Evolutionary conservation across 2,888 invertebrate species (phyloP), one percentile per base, ranked within the genome.

Genomic region (Xiphydria camelus): DNA sequence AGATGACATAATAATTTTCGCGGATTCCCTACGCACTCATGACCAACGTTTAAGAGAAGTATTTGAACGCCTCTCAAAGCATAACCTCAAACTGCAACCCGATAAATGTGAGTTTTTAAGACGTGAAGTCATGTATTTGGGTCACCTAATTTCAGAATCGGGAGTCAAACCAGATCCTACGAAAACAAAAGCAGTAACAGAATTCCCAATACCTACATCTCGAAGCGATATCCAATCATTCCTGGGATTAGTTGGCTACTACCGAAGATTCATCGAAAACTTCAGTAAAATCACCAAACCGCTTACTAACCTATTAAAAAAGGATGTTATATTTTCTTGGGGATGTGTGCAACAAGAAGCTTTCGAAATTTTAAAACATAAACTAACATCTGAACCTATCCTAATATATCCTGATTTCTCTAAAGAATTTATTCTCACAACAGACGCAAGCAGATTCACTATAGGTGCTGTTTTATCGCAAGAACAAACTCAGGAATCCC

Each of bases 401-500:
- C 34, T 57, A 7, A 44, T 46, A 23, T 48, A 44, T 25, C 51
- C 53, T 1, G 35, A 53, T 14, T 54, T 49, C 10, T 23, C 39
- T 1, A 4, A 32, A 39, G 17, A 34, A 4, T 54, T 54, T 18
- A 35, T 51, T 1, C 20, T 57, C 6, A 46, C 57, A 2, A 49
- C 39, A 2, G 55, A 57, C 14, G 55, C 55, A 2, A 51, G 42
- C 0, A 38, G 46, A 4, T 21, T 23, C 6, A 54, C 53, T 7
- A 43, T 53, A 0, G 53, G 51, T 1, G 43, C 31, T 1, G 45
- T 58, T 3, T 9, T 53, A 6, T 61, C 65, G 1, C 71, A 75
- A 54, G 55, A 55, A 1, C 49, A 59, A n/a, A n/a, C n/a, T n/a
- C n/a, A n/a, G 1, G 58, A 64, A 32, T 63, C 19, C 4, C 47